Evolutionary conservation across 2,797 vertebrate species (phyloP), one percentile per base, ranked within the genome.

Genomic region (Enteromius fasciolatus): DNA sequence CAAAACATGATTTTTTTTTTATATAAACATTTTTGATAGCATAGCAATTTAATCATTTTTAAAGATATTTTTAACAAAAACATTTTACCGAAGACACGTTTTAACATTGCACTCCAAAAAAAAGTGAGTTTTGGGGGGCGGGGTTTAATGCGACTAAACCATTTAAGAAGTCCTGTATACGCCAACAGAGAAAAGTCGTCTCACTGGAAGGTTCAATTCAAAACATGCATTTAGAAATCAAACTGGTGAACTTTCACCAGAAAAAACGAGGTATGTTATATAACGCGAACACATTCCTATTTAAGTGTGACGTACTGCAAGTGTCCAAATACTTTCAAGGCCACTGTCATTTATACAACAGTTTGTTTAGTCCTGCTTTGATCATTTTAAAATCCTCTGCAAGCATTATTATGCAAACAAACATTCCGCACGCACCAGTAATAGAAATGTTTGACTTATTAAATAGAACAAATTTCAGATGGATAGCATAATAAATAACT

Each of bases 401-500:
- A 63, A 81, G 25, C 0, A 5, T 48, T 72, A 64, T 8, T 36
- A 50, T 64, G 44, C 36, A 14, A 41, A 28, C n/a, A 57, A 41
- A 41, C 31, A 57, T 57, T 57, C 14, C 8, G 3, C 10, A 20
- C 3, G 10, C 50, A 57, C 50, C 50, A 28, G 63, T 15, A 64
- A 76, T 25, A 52, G n/a, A 54, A 54, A 57, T 31, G 67, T 57
- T 66, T 59, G 64, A 59, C 64, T 59, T n/a, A 59, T 66, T 59
- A 48, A 67, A 61, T 6, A 28, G 48, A 28, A 80, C 36, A 15
- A 63, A 76, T 52, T 61, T 81, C 23, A 76, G 54, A 84, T 31
- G 28, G 70, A 75, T 72, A 33, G 11, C 50, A 63, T 41, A 20
- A 80, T 69, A 80, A 80, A 78, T 64, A 73, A 63, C 61, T n/a